Base-by-base conservation (phyloP, 1,140 invertebrate genomes). In the Drosophila biarmipes region DNA sequence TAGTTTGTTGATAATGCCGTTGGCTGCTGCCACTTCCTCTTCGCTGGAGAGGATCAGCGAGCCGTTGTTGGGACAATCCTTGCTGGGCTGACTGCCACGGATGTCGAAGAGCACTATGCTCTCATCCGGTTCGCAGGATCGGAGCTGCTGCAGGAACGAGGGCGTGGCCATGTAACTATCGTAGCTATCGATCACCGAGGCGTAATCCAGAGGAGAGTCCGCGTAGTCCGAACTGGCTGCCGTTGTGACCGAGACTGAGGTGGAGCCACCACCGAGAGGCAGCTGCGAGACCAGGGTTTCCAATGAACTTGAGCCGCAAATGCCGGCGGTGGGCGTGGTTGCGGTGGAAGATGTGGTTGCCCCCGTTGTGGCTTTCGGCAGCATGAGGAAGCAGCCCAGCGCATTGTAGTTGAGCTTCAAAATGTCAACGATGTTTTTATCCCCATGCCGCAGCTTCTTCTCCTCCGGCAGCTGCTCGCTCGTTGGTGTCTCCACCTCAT, bases 361-460 rank as follows among this genome's bases (percentile, higher is more conserved):
- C 17, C 57, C 71, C 57, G 55, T 68, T 76, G 84, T 72, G 64
- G 84, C 63, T 78, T 79, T 90, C 11, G 84, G 84, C 17, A 89
- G 73, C 81, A 91, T 78, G 34, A 91, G 79, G 69, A 90, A 91
- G 73, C 80, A 82, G 46, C 78, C 73, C 24, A 91, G 63, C 0
- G 90, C 90, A 74, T 91, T 91, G 55, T 84, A 90, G 73, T 91
- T 91, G 0, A 91, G 53, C 52, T 78, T 90, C 24, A 91, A 72
- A 57, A 91, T 90, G 69, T 91, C 90, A 42, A 82, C 62, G 64
- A 91, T 91, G 27, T 75, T 90, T 52, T 90, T 91, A 49, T 91
- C 90, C 11, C 78, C 82, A 51, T 77, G 87, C 31, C 84, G 85
- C 52, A 90, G 61, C 11, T 87, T 75, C 51, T 49, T 43, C 49